Percentiles rank a stretch among this genome's conserved stretches.
Evolutionary conservation across 2,888 invertebrate species (phyloP).

Genomic region (Mythimna lalbum): DNA sequence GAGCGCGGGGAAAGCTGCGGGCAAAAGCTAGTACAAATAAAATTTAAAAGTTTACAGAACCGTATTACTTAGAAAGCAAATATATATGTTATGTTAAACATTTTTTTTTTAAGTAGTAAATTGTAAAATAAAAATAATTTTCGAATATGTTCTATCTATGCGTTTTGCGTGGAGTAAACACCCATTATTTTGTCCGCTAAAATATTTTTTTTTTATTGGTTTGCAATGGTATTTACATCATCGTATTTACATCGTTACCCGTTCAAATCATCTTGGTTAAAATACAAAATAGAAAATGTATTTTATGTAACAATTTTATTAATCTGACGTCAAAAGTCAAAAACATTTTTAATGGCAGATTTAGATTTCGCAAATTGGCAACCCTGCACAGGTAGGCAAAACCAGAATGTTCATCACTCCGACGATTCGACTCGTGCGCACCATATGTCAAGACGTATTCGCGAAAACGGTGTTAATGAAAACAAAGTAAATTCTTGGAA

Average conservation of each 20-base stretch:
- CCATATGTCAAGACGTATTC: slow-evolving; percentile 17
- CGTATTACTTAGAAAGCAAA: no score
- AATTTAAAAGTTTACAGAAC: no score
- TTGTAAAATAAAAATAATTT: no score
- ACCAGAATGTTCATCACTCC: slow-evolving; percentile 10
- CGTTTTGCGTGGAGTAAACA: no score
- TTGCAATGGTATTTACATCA: not conserved
- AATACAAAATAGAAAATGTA: not conserved
- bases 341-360: slow-evolving; percentile 10
- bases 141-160: no score
- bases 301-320: not conserved
- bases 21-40: no score
- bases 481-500: slow-evolving; percentile 57
- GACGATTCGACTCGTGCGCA: slow-evolving; percentile 61
- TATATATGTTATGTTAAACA: no score
- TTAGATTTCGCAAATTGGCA: slow-evolving; percentile 40
- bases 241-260: not conserved
- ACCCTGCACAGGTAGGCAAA: slow-evolving; percentile 33
- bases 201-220: not conserved
- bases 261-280: not conserved
- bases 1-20: no score
- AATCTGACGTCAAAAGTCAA: not conserved
- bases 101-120: no score
- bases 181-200: not conserved
- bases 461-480: slow-evolving; percentile 26